Conservation (phyloP, 2,113 vertebrate genomes). For the Eudorcas thomsonii region DNA sequence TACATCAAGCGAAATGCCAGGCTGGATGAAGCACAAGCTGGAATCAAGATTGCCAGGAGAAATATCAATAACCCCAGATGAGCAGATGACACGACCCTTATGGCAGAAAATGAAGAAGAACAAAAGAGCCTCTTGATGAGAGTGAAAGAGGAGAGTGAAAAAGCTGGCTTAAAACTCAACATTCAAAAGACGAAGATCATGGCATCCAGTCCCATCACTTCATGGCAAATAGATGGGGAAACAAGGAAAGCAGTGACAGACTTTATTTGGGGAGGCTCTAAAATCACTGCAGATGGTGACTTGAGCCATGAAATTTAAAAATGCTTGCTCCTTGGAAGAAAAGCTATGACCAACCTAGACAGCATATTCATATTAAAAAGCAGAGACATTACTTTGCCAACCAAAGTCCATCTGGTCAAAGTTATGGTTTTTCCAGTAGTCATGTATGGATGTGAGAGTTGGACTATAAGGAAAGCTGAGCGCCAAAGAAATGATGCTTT, state of each 20-base stretch:
- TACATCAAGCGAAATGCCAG: background rate
- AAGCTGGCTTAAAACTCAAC: background rate
- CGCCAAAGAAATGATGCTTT: background rate
- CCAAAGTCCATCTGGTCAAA: background rate
- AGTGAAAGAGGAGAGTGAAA: background rate
- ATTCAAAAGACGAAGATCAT: background rate
- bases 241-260: background rate
- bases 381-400: background rate
- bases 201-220: background rate
- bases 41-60: background rate
- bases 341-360: background rate
- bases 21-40: background rate
- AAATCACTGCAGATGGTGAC: background rate
- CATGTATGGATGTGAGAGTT: background rate
- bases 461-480: background rate
- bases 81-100: background rate
- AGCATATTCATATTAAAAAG: background rate
- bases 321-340: background rate
- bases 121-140: background rate
- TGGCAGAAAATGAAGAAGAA: background rate
- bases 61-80: background rate
- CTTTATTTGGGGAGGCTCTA: background rate
- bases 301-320: background rate
- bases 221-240: background rate
- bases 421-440: background rate